Evolutionary conservation across 2,113 vertebrate genomes (phyloP), one percentile per base, ranked within the genome.

Genomic region (Chaenocephalus aceratus): DNA sequence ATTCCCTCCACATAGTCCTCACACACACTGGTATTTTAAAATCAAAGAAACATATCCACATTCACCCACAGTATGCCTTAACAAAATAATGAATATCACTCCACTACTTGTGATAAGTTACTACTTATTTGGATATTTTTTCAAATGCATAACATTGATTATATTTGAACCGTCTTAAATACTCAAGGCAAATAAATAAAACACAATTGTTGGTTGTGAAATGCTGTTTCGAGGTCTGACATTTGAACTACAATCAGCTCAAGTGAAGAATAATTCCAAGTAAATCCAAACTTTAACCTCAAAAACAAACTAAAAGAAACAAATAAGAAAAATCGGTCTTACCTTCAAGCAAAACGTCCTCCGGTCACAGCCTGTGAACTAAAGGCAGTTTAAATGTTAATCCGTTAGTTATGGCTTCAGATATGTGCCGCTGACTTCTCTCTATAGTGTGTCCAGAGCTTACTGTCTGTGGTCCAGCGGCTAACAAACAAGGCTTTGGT

Each of bases 401-500:
- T 78, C 75, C 26, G 0, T 30, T 26, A 6, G 23, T 46, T 67
- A 0, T 15, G 0, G 8, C 30, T 13, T 46, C 36, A 26, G 59
- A 61, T 21, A 51, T 41, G 62, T 52, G 26, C 54, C 0, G 4
- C 51, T 0, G 58, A 53, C 41, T 30, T 58, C 58, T 54, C 26
- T 59, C 53, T 13, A 12, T 0, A 36, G 30, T 49, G 49, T 4
- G 67, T 64, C 49, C 52, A 51, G 51, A 11, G 3, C 18, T 18
- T 16, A 36, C n/a, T 67, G 52, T 44, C 66, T 59, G 64, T 0
- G 23, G 18, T 73, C 48, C 45, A n/a, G 45, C 49, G 72, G 26
- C 44, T 23, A 51, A 61, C 78, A 80, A 85, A 83, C 84, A 85
- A 53, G 64, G 10, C 82, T 83, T 64, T 88, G 91, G 59, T 72